Evolutionary conservation across 1,140 invertebrate species (phyloP).

Genomic region (Lycorma delicatula): DNA sequence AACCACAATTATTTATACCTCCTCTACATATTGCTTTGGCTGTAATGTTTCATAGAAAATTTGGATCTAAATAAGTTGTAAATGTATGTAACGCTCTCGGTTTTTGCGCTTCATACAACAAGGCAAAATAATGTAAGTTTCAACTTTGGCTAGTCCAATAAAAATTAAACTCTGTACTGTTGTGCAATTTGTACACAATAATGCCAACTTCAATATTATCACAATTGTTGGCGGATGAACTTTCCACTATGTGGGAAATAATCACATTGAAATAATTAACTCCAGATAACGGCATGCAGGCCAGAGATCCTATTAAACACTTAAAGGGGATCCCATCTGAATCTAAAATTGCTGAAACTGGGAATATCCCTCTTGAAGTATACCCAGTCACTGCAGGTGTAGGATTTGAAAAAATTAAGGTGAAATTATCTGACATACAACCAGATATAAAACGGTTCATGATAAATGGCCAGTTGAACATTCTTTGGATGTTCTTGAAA

Average conservation of each 20-base stretch:
- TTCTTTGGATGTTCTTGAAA: neutral
- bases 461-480: neutral
- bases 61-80: no score
- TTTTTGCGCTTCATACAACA: no score
- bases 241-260: neutral
- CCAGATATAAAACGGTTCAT: no score
- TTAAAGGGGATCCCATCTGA: neutral
- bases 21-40: no score
- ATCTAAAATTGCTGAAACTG: neutral
- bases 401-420: no score
- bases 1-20: no score
- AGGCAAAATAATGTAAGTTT: no score
- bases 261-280: neutral
- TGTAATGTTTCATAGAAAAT: no score
- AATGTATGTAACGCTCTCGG: no score
- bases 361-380: neutral
- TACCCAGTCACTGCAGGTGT: neutral
- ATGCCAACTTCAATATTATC: neutral
- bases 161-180: neutral
- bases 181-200: neutral
- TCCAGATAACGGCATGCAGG: neutral
- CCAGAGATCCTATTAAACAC: neutral
- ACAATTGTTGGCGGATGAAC: neutral
- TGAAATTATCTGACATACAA: no score
- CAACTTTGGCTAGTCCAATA: no score